Evolutionary conservation across 2,113 vertebrate species (phyloP).

Genomic region (Nanorana parkeri): DNA sequence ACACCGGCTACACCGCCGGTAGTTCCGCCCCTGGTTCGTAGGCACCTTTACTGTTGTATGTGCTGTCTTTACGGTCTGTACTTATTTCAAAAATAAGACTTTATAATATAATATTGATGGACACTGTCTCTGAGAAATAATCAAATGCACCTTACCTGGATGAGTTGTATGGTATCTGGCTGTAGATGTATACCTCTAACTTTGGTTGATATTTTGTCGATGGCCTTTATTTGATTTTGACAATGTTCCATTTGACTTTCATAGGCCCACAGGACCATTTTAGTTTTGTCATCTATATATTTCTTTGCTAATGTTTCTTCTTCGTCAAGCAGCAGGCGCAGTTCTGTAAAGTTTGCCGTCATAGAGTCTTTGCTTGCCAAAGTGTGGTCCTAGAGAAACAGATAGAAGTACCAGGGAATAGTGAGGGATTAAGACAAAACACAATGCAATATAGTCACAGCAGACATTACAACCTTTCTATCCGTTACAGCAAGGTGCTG

Average conservation of each 20-base stretch:
- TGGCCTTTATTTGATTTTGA: constrained; percentile 55
- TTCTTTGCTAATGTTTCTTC: constrained; percentile 70
- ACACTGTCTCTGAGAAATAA: too few species aligned
- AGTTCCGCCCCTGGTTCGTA: too few species aligned
- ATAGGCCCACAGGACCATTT: constrained; percentile 64
- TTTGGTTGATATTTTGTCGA: constrained; percentile 58
- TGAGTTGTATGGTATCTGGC: constrained; percentile 60
- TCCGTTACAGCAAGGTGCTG: background rate
- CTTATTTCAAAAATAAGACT: too few species aligned
- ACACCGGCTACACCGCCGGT: too few species aligned
- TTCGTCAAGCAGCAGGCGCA: constrained; percentile 70
- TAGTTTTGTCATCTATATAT: constrained; percentile 68
- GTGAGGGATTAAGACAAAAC: background rate
- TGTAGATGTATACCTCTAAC: constrained; percentile 65
- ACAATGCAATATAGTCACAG: constrained; percentile 8
- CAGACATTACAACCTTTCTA: background rate
- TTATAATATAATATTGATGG: too few species aligned
- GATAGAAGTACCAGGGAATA: background rate
- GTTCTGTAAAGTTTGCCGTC: constrained; percentile 64
- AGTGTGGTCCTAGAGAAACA: constrained; percentile 63
- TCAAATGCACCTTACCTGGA: constrained; percentile 68
- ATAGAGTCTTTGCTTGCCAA: constrained; percentile 67
- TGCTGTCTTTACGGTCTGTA: too few species aligned
- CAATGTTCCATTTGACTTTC: constrained; percentile 61
- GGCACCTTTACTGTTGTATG: too few species aligned